Evolutionary conservation across 2,113 vertebrate genomes (phyloP).

Genomic region (Hiodon tergisus): DNA sequence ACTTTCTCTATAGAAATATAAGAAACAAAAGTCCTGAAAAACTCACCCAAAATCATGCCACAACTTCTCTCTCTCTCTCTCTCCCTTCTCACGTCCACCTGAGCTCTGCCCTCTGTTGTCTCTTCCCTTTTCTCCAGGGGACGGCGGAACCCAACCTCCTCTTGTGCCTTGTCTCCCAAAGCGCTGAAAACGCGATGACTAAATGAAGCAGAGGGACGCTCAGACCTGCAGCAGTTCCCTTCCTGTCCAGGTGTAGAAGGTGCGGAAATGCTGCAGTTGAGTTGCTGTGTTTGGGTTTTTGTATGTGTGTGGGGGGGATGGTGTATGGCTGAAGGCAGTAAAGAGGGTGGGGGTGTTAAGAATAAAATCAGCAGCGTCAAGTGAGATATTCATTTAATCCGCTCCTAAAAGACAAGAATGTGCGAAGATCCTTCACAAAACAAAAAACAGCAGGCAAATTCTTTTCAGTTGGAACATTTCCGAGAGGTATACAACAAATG

Average conservation of each 20-base stretch:
- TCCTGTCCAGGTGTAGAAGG: slow-evolving; percentile 35
- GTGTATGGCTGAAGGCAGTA: background rate
- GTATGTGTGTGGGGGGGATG: slow-evolving; percentile 26
- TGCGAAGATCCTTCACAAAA: slow-evolving; percentile 47
- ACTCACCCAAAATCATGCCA: slow-evolving; percentile 72
- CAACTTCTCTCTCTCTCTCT: slow-evolving; percentile 35
- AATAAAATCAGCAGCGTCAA: slow-evolving; percentile 39
- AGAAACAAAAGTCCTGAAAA: slow-evolving; percentile 2
- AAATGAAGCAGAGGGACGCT: slow-evolving; percentile 44
- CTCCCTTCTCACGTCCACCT: slow-evolving; percentile 1
- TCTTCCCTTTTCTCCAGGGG: slow-evolving; percentile 35
- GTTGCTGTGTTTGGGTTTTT: background rate
- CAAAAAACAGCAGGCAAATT: slow-evolving; percentile 51
- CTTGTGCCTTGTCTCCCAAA: slow-evolving; percentile 23
- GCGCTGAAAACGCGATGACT: slow-evolving; percentile 56
- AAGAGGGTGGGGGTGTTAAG: slow-evolving; percentile 29
- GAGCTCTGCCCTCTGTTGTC: slow-evolving; percentile 10
- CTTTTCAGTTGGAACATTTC: slow-evolving; percentile 47
- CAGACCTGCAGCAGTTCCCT: slow-evolving; percentile 38
- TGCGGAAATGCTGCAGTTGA: background rate
- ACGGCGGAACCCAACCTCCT: slow-evolving; percentile 51
- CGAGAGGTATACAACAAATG: slow-evolving; percentile 39
- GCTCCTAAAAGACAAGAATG: slow-evolving; percentile 43
- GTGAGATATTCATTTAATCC: slow-evolving; percentile 35
- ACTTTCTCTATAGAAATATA: background rate